Evolutionary conservation across 2,113 vertebrate species (phyloP).

Genomic region (Pseudolaguvia tuberculata): DNA sequence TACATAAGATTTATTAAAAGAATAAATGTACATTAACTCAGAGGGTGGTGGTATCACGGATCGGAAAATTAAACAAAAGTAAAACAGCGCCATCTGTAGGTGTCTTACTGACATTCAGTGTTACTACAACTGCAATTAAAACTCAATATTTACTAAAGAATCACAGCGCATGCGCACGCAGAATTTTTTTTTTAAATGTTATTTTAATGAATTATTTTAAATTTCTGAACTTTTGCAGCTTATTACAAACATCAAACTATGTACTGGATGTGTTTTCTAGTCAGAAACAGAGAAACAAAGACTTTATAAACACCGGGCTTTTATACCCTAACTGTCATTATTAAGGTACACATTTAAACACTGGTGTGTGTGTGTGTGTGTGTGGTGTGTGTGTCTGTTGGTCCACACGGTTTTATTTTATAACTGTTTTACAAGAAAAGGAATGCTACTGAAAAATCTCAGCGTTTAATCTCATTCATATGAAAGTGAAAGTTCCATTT

Average conservation of each 20-base stretch:
- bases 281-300: no score
- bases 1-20: no score
- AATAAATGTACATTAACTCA: no score
- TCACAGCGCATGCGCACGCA: no score
- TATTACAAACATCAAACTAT: not conserved
- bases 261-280: no score
- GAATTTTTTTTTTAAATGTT: no score
- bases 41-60: no score
- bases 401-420: slow-evolving; percentile 11
- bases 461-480: not conserved
- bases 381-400: slow-evolving; percentile 2
- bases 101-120: not conserved
- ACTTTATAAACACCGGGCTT: no score
- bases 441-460: slow-evolving; percentile 67
- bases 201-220: not conserved
- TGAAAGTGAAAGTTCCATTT: slow-evolving; percentile 1
- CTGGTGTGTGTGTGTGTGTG: not conserved
- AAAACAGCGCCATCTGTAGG: slow-evolving; percentile 29
- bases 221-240: not conserved
- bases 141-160: no score
- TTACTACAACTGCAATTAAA: no score
- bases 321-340: not conserved
- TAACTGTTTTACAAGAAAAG: slow-evolving; percentile 66
- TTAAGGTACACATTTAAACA: slow-evolving; percentile 1
- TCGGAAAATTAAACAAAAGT: no score